Evolutionary conservation across 2,113 vertebrate species (phyloP), one percentile per base, ranked within the genome.

Genomic region (Hippoglossus stenolepis): DNA sequence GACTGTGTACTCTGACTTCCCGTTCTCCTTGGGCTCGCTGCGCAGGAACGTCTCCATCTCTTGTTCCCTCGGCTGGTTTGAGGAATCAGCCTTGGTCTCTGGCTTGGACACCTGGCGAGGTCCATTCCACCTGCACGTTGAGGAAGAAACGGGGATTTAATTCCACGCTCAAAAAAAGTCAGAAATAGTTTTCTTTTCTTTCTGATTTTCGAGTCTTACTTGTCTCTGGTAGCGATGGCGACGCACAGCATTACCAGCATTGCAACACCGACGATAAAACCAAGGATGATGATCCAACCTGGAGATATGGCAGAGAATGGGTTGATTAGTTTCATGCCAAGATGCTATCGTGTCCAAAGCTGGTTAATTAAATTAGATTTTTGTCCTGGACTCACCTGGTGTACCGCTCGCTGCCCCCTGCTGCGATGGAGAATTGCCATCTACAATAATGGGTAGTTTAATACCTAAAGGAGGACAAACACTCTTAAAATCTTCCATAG

Each of bases 221-320:
- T 93, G 38, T 93, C 77, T 85, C 86, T 90, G 8, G 92, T 93
- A 35, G 90, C 92, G 4, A 93, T 84, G 65, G 90, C 91, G 23
- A 79, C 71, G 0, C 18, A 88, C 38, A 92, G 2, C 26, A 88
- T 51, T 2, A 91, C 21, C 57, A 93, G 64, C 5, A 70, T 81
- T 23, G 84, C 84, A 12, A 92, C 8, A 7, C 87, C 91, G 12
- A 83, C 87, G 14, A 89, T 21, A 12, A 92, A 90, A 23, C 53
- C 91, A 51, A 89, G 0, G n/a, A 93, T 90, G 59, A 93, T 86
- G 71, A 93, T 67, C 92, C 92, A 93, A 24, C 79, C 92, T 93
- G 77, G 35, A 61, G 26, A 72, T n/a, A 24, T 26, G 43, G 14
- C 65, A 80, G 14, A 72, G 51, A 0, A 31, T 2, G 11, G 23